Base-by-base conservation (phyloP, 1,140 invertebrate genomes). In the Procambarus clarkii region DNA sequence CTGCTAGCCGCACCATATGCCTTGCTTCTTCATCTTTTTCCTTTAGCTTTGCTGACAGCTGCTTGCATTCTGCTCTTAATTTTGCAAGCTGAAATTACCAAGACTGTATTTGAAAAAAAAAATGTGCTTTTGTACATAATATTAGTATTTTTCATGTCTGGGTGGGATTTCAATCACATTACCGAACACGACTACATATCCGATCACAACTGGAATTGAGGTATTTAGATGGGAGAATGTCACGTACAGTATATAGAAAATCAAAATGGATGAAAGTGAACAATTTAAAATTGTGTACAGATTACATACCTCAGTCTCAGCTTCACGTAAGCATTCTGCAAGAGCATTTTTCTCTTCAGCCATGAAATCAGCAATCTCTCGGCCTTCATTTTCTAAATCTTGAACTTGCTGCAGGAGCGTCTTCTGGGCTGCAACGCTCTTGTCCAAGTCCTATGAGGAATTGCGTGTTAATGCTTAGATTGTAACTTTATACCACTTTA, bases 341-440 rank as follows among this genome's bases (percentile, higher is more conserved):
- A 97, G 94, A 2, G 96, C 95, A 1, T 95, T 95, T 94, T 97
- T 97, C 94, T 97, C 97, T 78, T 96, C 96, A 94, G 97, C 96
- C 88, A 98, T 95, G 92, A 97, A 97, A 91, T 97, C 97, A 93
- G 97, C 96, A 93, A 97, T 94, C 93, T 97, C 97, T 3, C 95
- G 95, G 9, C 96, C 96, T 93, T 97, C 97, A 5, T 95, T 95
- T 93, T 97, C 96, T 2, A 96, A 94, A 93, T 97, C 96, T 81
- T 96, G 95, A 84, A 97, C 96, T 92, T 97, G 97, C 93, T 97
- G 96, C 1, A 96, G 92, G 50, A 98, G 94, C 5, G 95, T 94
- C 91, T 96, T 96, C 93, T 97, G 96, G 1, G 96, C 96, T 45
- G 96, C 95, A 82, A 97, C 94, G 92, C 95, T 96, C 92, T 95